phyloP scores from a whole-genome alignment of 2,797 vertebrate genomes.

The Pseudomugil gertrudae region DNA sequence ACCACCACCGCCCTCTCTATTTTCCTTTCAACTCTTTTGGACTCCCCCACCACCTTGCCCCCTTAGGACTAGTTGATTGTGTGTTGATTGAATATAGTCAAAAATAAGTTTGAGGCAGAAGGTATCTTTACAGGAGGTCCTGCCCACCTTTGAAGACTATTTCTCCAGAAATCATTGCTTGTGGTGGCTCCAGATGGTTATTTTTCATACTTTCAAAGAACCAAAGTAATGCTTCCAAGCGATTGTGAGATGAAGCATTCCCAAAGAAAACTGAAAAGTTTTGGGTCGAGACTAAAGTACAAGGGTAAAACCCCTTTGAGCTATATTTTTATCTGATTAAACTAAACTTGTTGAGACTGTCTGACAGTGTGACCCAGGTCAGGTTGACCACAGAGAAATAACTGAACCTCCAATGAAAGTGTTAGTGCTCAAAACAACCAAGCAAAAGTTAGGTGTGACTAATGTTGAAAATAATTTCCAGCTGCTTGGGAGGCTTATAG shows the following conservation, averaged over 20 bases:
- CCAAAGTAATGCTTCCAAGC: slow-evolving; percentile 48
- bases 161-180: slow-evolving; percentile 28
- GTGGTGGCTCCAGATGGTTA: slow-evolving; percentile 47
- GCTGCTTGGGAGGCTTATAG: not conserved
- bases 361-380: slow-evolving; percentile 26
- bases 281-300: slow-evolving; percentile 49
- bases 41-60: slow-evolving; percentile 19
- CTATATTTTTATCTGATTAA: slow-evolving; percentile 39
- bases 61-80: slow-evolving; percentile 38
- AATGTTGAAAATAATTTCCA: not conserved
- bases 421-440: not conserved
- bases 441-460: not conserved
- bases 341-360: slow-evolving; percentile 15
- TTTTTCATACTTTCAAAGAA: slow-evolving; percentile 47
- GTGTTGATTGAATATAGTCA: slow-evolving; percentile 33
- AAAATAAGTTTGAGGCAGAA: slow-evolving; percentile 40
- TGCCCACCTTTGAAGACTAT: slow-evolving; percentile 19
- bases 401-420: not conserved
- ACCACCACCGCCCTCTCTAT: slow-evolving; percentile 38
- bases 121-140: slow-evolving; percentile 37
- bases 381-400: slow-evolving; percentile 19
- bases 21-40: slow-evolving; percentile 51
- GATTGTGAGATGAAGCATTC: slow-evolving; percentile 36
- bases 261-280: slow-evolving; percentile 30
- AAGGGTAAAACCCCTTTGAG: slow-evolving; percentile 58